Percentiles rank a stretch among this genome's conserved stretches.
Evolutionary conservation across 2,797 vertebrate genomes (phyloP).

Genomic region (Natrix natrix): DNA sequence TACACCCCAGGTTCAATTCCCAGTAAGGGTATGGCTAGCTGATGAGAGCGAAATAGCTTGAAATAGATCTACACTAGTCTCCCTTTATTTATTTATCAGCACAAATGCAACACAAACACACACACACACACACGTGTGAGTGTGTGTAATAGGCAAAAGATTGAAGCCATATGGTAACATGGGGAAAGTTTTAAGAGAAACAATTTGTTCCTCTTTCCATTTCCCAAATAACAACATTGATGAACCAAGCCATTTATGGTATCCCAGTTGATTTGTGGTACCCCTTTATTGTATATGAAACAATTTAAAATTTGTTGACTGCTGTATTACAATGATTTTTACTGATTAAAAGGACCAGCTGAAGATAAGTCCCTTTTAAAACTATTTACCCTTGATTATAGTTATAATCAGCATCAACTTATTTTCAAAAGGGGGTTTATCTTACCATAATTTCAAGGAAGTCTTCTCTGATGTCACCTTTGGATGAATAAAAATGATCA

Average conservation of each 20-base stretch:
- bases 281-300: not conserved
- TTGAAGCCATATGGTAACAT: not conserved
- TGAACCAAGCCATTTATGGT: not conserved
- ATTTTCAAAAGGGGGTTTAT: not conserved
- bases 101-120: too few relatives aligned
- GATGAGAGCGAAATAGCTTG: too few relatives aligned
- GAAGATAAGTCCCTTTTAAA: not conserved
- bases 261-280: not conserved
- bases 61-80: too few relatives aligned
- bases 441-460: not conserved
- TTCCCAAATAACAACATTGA: not conserved
- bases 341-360: not conserved
- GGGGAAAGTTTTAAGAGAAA: not conserved
- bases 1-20: too few relatives aligned
- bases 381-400: not conserved
- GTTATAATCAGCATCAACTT: not conserved
- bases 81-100: too few relatives aligned
- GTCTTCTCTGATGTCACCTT: not conserved
- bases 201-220: not conserved
- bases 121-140: too few relatives aligned
- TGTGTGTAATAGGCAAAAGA: not conserved
- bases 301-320: not conserved
- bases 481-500: not conserved
- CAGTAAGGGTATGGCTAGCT: too few relatives aligned
- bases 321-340: not conserved